Evolutionary conservation across 2,888 invertebrate genomes (phyloP).

Genomic region (Pristionchus exspectatus): DNA sequence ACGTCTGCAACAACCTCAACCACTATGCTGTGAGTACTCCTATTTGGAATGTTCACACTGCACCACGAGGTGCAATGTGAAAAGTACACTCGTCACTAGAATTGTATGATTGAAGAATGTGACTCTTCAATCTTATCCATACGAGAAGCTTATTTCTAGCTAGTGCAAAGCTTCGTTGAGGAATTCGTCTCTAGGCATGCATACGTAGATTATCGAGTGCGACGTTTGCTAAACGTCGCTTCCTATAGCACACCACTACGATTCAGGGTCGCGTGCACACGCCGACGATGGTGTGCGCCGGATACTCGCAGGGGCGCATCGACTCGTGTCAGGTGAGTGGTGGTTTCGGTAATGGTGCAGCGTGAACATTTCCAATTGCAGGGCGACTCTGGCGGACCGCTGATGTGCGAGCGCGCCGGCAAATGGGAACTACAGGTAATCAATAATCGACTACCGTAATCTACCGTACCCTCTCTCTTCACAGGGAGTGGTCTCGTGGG

Average conservation of each 20-base stretch:
- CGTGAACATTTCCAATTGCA: conserved; percentile 52
- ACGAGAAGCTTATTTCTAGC: too few relatives aligned
- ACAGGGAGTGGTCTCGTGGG: conserved; percentile 75
- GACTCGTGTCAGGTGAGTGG: conserved; percentile 74
- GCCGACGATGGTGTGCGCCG: conserved; percentile 77
- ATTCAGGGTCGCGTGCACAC: conserved; percentile 67
- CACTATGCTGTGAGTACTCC: conserved; percentile 42
- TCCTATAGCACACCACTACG: not conserved
- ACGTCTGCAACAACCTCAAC: conserved; percentile 68
- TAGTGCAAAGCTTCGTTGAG: too few relatives aligned
- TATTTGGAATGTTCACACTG: not conserved
- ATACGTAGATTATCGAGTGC: too few relatives aligned
- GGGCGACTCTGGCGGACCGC: conserved; percentile 76
- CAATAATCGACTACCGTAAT: not conserved
- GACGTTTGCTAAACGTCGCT: not conserved
- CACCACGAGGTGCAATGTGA: not conserved
- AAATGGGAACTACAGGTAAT: conserved; percentile 70
- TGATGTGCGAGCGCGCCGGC: conserved; percentile 70
- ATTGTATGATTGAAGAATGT: too few relatives aligned
- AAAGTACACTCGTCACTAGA: not conserved
- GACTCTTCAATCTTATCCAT: too few relatives aligned
- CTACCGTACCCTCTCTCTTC: conserved; percentile 28
- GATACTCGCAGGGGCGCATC: conserved; percentile 70
- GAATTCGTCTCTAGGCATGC: too few relatives aligned
- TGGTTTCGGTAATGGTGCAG: not conserved